Percentiles rank a stretch among this genome's conserved stretches.
These are phyloP conservation scores for Pegoplata infirma DNA, from an alignment of 2,888 invertebrate species.

Conservation along the genomic window DNA sequence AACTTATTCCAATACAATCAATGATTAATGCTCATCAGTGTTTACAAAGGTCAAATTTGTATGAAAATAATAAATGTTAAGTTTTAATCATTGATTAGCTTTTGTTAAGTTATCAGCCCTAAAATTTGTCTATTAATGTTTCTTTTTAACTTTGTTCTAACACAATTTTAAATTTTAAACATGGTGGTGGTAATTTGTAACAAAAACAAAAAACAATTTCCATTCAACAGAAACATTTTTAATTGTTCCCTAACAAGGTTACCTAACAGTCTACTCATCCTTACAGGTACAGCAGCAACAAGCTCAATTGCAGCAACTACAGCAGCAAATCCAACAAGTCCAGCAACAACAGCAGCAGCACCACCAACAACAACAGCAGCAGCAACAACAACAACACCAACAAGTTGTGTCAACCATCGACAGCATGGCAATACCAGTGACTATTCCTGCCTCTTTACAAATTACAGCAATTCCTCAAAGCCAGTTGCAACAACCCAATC, in stretches of 20 bases:
- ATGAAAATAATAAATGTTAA: no score
- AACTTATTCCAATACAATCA: no score
- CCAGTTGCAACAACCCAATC: slow-evolving; percentile 41
- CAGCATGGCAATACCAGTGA: slow-evolving; percentile 54
- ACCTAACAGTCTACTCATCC: slow-evolving; percentile 63
- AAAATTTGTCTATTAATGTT: no score
- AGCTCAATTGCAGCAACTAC: slow-evolving; percentile 64
- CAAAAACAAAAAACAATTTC: slow-evolving; percentile 44
- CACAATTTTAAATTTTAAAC: background rate
- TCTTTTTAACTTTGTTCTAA: no score
- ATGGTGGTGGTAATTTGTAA: slow-evolving; percentile 57
- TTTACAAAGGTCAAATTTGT: no score
- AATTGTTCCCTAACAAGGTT: slow-evolving; percentile 59
- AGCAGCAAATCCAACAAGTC: slow-evolving; percentile 64
- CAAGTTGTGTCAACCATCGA: slow-evolving; percentile 70
- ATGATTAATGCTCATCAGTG: no score
- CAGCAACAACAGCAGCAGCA: slow-evolving; percentile 71
- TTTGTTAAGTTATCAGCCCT: no score
- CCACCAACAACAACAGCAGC: slow-evolving; percentile 66
- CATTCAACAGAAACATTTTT: slow-evolving; percentile 54
- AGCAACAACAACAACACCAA: slow-evolving; percentile 68
- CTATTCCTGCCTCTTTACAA: slow-evolving; percentile 65
- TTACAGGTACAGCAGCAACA: slow-evolving; percentile 66
- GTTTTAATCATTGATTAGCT: no score
- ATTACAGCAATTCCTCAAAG: slow-evolving; percentile 63